These are phyloP conservation scores for Limonius californicus DNA, from an alignment of 1,140 invertebrate genomes.

Conservation along the genomic window DNA sequence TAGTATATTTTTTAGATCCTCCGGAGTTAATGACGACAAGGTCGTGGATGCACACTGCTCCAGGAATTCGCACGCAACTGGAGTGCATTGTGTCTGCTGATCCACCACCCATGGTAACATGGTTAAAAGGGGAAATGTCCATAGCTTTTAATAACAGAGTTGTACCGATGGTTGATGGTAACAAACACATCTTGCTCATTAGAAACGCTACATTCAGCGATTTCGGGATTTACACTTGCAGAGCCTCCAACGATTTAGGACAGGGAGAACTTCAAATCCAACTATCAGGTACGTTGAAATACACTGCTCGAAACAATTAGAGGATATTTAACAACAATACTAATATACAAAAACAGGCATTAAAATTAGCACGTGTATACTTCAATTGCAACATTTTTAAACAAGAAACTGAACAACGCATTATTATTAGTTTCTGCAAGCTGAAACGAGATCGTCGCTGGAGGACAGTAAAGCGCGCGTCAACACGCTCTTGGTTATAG, in stretches of 20 bases:
- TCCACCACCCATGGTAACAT: slow-evolving; percentile 61
- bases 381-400: too few species aligned
- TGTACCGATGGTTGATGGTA: slow-evolving; percentile 53
- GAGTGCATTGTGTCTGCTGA: slow-evolving; percentile 64
- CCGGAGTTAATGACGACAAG: slow-evolving; percentile 61
- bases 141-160: slow-evolving; percentile 57
- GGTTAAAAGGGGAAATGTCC: slow-evolving; percentile 56
- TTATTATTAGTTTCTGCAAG: too few species aligned
- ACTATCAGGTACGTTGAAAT: slow-evolving; percentile 37
- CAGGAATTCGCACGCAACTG: slow-evolving; percentile 62
- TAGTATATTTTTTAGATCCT: slow-evolving; percentile 54
- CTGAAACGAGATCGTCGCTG: too few species aligned
- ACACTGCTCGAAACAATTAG: too few species aligned
- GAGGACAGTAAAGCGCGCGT: too few species aligned
- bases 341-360: background rate
- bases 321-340: too few species aligned
- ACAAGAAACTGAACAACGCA: too few species aligned
- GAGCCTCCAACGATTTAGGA: slow-evolving; percentile 69
- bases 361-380: background rate
- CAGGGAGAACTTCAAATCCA: slow-evolving; percentile 44
- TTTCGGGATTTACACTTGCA: slow-evolving; percentile 73
- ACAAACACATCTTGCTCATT: slow-evolving; percentile 64
- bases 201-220: slow-evolving; percentile 63
- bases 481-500: too few species aligned
- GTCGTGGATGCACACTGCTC: slow-evolving; percentile 66